Conservation (phyloP, 2,113 vertebrate genomes). For the Ailurus styani region DNA sequence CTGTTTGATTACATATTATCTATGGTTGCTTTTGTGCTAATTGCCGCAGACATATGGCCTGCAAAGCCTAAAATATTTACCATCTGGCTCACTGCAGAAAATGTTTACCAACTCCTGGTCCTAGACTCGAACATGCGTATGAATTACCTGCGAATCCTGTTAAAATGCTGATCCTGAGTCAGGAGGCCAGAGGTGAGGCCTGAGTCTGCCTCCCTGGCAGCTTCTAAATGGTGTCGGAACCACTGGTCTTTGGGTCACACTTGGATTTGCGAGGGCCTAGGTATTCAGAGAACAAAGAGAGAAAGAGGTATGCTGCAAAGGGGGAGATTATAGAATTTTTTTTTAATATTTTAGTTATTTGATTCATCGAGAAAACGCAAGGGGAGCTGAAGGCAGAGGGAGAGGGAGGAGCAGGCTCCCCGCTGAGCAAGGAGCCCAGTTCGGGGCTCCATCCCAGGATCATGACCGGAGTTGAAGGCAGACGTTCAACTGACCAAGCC, state of each 20-base stretch:
- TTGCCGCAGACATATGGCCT: background rate
- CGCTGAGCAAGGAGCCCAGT: too few species aligned
- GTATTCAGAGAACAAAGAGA: background rate
- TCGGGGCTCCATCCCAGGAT: too few species aligned
- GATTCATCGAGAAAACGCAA: too few species aligned
- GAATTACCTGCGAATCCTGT: background rate
- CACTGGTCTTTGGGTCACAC: background rate
- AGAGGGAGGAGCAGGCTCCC: too few species aligned
- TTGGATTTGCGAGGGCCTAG: background rate
- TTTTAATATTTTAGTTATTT: too few species aligned
- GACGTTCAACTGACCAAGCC: too few species aligned
- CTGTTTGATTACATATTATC: background rate
- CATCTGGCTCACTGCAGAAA: background rate
- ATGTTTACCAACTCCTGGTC: background rate
- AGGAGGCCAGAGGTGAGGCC: background rate
- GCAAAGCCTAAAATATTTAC: conserved; percentile 35
- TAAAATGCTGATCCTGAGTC: background rate
- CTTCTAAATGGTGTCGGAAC: background rate
- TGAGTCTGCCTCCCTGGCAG: background rate
- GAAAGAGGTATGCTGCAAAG: background rate
- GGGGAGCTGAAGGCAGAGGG: too few species aligned
- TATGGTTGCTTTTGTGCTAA: background rate
- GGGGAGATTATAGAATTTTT: background rate
- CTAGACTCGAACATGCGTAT: background rate
- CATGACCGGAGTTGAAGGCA: too few species aligned